Conservation (phyloP, 2,797 vertebrate species). For the Gorsachius magnificus region DNA sequence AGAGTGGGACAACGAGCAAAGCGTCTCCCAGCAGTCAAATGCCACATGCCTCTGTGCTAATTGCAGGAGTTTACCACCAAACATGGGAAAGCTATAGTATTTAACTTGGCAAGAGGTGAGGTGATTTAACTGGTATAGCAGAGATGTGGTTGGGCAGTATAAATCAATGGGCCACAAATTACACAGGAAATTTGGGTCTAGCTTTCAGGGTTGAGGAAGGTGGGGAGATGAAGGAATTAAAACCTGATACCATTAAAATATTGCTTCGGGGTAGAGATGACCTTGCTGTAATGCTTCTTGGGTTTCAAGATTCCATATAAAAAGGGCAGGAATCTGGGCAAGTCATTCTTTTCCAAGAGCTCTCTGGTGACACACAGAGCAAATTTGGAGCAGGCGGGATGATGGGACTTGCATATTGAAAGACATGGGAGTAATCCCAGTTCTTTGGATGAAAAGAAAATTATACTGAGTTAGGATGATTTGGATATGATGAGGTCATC, state of each 20-base stretch:
- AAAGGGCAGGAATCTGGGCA: background rate
- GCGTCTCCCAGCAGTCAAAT: background rate
- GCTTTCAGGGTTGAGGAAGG: slow-evolving; percentile 20
- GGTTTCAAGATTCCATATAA: background rate
- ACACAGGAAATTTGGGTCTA: slow-evolving; percentile 60
- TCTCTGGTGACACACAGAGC: background rate
- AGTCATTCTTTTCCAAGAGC: background rate
- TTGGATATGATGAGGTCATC: background rate
- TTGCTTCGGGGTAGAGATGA: slow-evolving; percentile 25
- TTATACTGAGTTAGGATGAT: background rate
- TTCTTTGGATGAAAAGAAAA: background rate
- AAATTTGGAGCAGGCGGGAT: background rate
- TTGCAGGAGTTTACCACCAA: slow-evolving; percentile 53
- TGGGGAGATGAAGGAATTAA: slow-evolving; percentile 55
- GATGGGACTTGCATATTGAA: background rate
- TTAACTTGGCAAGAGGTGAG: slow-evolving; percentile 55
- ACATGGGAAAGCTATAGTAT: slow-evolving; percentile 15
- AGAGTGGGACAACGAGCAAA: background rate
- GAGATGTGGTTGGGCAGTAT: slow-evolving; percentile 32
- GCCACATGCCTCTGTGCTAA: background rate
- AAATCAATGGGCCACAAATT: slow-evolving; percentile 60
- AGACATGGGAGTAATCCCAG: background rate
- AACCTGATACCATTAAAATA: slow-evolving; percentile 45
- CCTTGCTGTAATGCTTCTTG: background rate
- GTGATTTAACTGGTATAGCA: slow-evolving; percentile 45